phyloP scores from a whole-genome alignment of 2,888 invertebrate genomes.

The Ophion ventricosus region DNA sequence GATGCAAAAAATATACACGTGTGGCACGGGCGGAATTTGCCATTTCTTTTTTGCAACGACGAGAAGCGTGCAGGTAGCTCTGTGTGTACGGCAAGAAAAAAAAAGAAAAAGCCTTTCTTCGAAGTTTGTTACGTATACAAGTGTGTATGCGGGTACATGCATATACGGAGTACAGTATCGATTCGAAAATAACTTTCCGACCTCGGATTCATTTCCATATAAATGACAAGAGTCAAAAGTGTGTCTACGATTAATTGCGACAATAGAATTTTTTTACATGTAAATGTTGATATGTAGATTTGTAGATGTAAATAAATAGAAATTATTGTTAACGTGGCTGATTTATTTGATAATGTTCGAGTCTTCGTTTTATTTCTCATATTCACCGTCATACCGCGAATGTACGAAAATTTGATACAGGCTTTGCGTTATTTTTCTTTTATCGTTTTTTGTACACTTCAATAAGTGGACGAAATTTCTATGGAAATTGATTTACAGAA shows the following conservation, averaged over 20 bases:
- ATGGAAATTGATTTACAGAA: not conserved
- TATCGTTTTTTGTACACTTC: too few species aligned
- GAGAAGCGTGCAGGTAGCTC: conserved; percentile 10
- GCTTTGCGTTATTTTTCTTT: too few species aligned
- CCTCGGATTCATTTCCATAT: not conserved
- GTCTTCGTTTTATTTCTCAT: too few species aligned
- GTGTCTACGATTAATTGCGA: not conserved
- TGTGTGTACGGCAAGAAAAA: not conserved
- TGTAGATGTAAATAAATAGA: not conserved
- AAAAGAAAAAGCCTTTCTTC: conserved; percentile 2
- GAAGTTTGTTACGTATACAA: not conserved
- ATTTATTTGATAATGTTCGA: too few species aligned
- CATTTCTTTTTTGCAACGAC: conserved; percentile 6
- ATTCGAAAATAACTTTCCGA: conserved; percentile 10
- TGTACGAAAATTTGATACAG: too few species aligned
- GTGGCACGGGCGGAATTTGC: conserved; percentile 12
- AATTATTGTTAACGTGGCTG: not conserved
- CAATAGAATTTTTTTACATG: too few species aligned
- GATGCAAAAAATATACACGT: not conserved
- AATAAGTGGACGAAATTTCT: too few species aligned
- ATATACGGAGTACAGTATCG: not conserved
- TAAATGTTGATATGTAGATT: not conserved
- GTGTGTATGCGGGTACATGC: not conserved
- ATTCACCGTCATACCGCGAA: too few species aligned
- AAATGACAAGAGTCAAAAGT: not conserved